Conservation (phyloP, 2,113 vertebrate species). For the Fukomys damarensis region DNA sequence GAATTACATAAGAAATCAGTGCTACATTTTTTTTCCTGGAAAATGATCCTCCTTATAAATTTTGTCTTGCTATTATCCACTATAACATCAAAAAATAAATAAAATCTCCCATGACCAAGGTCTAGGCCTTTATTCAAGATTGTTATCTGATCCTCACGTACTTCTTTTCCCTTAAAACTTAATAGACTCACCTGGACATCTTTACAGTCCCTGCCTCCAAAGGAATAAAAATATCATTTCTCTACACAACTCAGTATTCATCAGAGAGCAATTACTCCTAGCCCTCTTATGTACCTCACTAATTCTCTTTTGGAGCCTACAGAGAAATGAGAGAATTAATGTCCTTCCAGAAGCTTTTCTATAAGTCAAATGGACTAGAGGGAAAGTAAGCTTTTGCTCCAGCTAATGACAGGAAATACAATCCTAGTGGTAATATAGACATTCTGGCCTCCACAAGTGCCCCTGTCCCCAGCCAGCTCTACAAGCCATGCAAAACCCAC, state of each 20-base stretch:
- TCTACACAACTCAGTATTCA: background rate
- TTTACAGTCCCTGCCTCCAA: conserved; percentile 31
- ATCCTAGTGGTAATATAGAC: background rate
- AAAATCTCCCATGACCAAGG: conserved; percentile 68
- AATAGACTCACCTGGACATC: conserved; percentile 76
- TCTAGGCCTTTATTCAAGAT: conserved; percentile 75
- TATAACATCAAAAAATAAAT: conserved; percentile 76
- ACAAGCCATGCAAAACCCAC: background rate
- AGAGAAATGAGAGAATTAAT: background rate
- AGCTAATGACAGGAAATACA: background rate
- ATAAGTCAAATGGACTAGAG: background rate
- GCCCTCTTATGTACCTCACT: background rate
- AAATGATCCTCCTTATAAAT: conserved; percentile 69
- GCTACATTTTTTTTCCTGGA: conserved; percentile 56
- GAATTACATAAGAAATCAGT: conserved; percentile 62
- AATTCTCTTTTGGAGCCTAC: background rate
- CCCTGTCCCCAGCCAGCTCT: background rate
- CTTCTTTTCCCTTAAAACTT: conserved; percentile 62
- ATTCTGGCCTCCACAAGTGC: background rate
- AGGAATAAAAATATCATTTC: conserved; percentile 46
- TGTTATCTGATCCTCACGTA: conserved; percentile 73
- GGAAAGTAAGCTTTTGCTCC: background rate
- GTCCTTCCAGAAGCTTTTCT: background rate
- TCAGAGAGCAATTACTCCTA: background rate
- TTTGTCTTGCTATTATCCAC: conserved; percentile 70